Evolutionary conservation across 2,113 vertebrate species (phyloP), one percentile per base, ranked within the genome.

Genomic region (Sander lucioperca): DNA sequence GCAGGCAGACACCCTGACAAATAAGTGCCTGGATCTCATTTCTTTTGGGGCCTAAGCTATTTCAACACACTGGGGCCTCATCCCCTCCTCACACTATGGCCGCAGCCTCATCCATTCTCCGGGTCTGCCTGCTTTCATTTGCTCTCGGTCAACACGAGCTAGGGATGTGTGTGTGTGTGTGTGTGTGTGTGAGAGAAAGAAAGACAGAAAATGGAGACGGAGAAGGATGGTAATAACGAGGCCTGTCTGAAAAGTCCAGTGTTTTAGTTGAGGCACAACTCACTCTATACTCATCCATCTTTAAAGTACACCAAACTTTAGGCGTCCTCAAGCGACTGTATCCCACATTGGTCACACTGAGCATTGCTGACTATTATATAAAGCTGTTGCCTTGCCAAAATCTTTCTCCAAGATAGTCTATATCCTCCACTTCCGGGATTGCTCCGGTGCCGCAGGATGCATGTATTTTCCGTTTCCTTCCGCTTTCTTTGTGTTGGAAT

Each of bases 241-340:
- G 95, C 94, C 94, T 95, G 96, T 95, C 96, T 96, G 93, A 95
- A 95, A 95, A 96, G 92, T 96, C 94, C 97, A 96, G 97, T 96
- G 95, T 97, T 97, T 96, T 95, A 94, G 95, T 93, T 96, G 96
- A 96, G 96, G 95, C 94, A 95, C 96, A 95, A 96, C 95, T 73
- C 57, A 62, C 48, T 79, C 47, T 53, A 12, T 56, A 77, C n/a
- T 56, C 72, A 25, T 61, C 33, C 54, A 62, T 75, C 79, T 70
- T 54, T 78, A 68, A 74, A 83, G 77, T 36, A 30, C 64, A 69
- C 43, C 33, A 30, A 71, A 58, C 80, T 71, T 54, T 70, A 45
- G 69, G 59, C 6, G 16, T 83, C 68, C 64, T 77, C 25, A 27
- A 86, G 62, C 56, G 59, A 45, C 65, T 68, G 65, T 54, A 56